phyloP scores from a whole-genome alignment of 2,113 vertebrate species.

The Tonatia bakeri region DNA sequence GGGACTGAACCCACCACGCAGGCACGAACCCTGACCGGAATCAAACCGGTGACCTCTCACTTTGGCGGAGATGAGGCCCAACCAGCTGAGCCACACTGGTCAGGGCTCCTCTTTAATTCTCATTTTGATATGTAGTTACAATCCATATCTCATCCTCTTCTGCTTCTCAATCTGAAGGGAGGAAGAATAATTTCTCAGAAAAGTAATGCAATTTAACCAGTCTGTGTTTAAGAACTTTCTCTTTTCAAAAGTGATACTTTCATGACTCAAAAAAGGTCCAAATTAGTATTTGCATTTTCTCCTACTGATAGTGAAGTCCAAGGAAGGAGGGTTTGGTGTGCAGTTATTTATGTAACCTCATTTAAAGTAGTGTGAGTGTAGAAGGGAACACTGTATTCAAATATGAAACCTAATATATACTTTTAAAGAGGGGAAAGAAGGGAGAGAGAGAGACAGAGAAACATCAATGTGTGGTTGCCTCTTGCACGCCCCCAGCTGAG shows the following conservation, averaged over 20 bases:
- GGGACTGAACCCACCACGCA: no score
- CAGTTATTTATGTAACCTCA: neutral
- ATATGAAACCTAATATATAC: neutral
- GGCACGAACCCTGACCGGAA: no score
- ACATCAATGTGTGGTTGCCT: no score
- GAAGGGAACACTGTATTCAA: neutral
- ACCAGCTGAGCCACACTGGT: no score
- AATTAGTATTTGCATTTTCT: neutral
- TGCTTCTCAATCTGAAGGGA: neutral
- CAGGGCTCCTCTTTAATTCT: neutral
- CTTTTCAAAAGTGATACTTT: neutral
- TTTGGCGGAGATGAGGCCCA: no score
- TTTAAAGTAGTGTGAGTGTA: neutral
- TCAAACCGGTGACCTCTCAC: no score
- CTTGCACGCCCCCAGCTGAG: no score
- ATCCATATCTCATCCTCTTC: neutral
- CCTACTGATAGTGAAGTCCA: neutral
- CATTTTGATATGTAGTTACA: neutral
- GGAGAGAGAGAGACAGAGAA: no score
- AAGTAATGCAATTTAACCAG: neutral
- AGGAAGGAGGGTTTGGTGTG: neutral
- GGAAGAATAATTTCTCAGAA: neutral
- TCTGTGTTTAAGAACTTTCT: neutral
- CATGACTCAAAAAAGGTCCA: neutral
- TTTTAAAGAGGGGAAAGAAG: no score